phyloP scores from a whole-genome alignment of 2,888 invertebrate genomes.

The Carcina quercana region DNA sequence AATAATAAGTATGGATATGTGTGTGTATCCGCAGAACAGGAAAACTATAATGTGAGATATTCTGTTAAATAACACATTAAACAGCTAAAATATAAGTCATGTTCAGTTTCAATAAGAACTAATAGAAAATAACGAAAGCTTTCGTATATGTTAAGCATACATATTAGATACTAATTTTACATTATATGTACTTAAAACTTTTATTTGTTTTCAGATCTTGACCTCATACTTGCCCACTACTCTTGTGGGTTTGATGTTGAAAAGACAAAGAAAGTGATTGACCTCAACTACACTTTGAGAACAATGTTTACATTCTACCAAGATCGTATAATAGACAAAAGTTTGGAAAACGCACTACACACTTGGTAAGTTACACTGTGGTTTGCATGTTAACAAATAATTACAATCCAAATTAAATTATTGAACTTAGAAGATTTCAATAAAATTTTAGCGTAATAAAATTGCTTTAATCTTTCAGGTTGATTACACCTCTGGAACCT shows the following conservation, averaged over 20 bases:
- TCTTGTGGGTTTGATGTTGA: constrained; percentile 79
- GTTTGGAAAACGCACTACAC: constrained; percentile 33
- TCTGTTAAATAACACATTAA: too few species aligned
- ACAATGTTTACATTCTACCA: constrained; percentile 79
- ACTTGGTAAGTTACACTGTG: constrained; percentile 52
- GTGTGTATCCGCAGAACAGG: too few species aligned
- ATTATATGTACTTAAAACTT: not conserved
- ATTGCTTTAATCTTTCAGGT: constrained; percentile 24
- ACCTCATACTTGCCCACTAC: constrained; percentile 78
- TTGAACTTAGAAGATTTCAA: not conserved
- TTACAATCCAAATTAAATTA: not conserved
- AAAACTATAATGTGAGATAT: too few species aligned
- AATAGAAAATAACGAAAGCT: too few species aligned
- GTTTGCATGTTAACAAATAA: not conserved
- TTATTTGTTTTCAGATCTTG: constrained; percentile 53
- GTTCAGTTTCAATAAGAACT: too few species aligned
- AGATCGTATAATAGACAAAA: constrained; percentile 56
- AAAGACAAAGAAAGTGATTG: constrained; percentile 78
- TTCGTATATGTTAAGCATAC: too few species aligned
- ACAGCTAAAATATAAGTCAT: too few species aligned
- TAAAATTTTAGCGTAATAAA: not conserved
- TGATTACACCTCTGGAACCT: constrained; percentile 34
- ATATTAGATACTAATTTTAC: too few species aligned
- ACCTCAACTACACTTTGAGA: constrained; percentile 78
- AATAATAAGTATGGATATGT: too few species aligned